phyloP scores from a whole-genome alignment of 2,113 vertebrate genomes.

The Lichenostomus cassidix region DNA sequence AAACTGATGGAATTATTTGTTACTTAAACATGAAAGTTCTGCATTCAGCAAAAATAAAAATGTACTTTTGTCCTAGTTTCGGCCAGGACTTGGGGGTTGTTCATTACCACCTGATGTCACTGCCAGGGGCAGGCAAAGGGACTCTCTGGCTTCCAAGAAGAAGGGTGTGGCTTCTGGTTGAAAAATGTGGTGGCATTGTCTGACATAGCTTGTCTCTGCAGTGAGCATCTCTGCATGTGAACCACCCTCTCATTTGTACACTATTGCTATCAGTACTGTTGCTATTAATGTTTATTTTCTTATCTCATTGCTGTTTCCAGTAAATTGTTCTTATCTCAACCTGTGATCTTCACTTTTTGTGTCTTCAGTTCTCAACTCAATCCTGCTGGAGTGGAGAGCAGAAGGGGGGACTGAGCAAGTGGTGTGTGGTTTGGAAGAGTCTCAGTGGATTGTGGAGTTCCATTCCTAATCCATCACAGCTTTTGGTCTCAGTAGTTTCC shows the following conservation, averaged over 20 bases:
- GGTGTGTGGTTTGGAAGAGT: background rate
- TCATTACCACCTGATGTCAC: background rate
- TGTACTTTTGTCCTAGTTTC: background rate
- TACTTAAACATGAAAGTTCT: background rate
- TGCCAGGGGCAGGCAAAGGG: background rate
- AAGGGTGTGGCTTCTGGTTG: background rate
- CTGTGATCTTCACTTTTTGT: background rate
- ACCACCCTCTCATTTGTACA: background rate
- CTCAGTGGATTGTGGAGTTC: background rate
- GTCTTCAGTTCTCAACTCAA: background rate
- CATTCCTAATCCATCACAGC: background rate
- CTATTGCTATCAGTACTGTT: background rate
- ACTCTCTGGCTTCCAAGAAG: background rate
- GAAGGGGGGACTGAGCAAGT: fast-evolving
- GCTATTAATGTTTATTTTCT: background rate
- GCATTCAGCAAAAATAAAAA: background rate
- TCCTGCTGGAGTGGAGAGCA: background rate
- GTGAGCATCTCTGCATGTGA: background rate
- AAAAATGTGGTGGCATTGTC: background rate
- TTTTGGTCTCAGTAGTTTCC: background rate
- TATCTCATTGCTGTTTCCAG: background rate
- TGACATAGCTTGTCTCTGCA: background rate
- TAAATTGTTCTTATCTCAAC: fast-evolving
- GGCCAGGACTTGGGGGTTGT: background rate
- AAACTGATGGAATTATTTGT: background rate